Base-by-base conservation (phyloP, 2,113 vertebrate species). In the Sterna hirundo region DNA sequence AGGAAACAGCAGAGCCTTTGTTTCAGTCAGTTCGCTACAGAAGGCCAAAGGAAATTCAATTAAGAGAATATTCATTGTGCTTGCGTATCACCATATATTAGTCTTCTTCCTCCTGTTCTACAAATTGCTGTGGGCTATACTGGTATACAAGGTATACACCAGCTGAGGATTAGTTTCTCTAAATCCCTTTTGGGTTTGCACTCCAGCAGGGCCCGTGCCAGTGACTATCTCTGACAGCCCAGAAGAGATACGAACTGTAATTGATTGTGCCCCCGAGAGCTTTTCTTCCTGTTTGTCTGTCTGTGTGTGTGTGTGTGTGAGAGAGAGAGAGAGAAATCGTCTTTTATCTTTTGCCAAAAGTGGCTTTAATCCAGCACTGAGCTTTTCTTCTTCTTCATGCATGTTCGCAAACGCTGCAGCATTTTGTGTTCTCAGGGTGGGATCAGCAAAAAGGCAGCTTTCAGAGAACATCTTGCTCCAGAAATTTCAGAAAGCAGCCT, bases 301-400 rank as follows among this genome's bases (percentile, higher is more conserved):
- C 40, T 64, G 52, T 60, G 19, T 44, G 44, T 34, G 64, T 66
- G 78, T 38, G 68, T 13, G 65, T 3, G 36, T 3, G 29, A 14
- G 36, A 10, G n/a, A 61, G 44, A 65, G 55, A 79, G 47, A 89
- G 75, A 66, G 68, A 88, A 64, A 68, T 25, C 3, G 12, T 38
- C 94, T 96, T 97, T 97, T 44, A 97, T 97, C 95, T 88, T 72
- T 54, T 93, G 97, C 96, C 96, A 96, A 69, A 93, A 96, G 29
- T 70, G 83, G 62, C 78, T 93, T 95, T 92, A 96, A 95, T 83
- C 93, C 93, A 95, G 70, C 58, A 36, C 51, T 85, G 78, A 88
- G 89, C 58, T 92, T 89, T 94, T 94, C 91, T 94, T 82, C 80
- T 90, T 82, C 80, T 93, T 92, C 81, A 42, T 9, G 81, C 46